These are phyloP conservation scores for Eupeodes luniger DNA, from an alignment of 2,888 invertebrate species.

Conservation along the genomic window DNA sequence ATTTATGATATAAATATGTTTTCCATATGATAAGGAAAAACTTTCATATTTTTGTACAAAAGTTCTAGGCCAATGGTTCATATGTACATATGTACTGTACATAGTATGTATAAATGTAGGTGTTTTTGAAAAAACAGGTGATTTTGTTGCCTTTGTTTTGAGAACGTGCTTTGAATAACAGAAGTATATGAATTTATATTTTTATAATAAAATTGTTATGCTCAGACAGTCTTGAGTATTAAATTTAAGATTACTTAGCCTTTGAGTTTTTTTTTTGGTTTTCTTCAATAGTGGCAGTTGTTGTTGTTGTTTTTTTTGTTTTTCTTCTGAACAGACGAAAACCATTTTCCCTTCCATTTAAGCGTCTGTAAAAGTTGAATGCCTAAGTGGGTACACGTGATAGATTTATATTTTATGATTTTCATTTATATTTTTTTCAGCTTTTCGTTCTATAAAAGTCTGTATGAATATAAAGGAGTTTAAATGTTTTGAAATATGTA, in stretches of 20 bases:
- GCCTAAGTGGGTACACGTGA: conserved; percentile 11
- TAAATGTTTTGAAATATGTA: neutral
- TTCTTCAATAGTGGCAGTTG: neutral
- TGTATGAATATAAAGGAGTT: neutral
- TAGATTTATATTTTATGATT: neutral
- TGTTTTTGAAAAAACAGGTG: neutral
- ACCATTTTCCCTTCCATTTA: neutral
- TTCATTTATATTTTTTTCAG: neutral
- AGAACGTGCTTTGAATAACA: conserved; percentile 17
- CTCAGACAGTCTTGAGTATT: conserved; percentile 7
- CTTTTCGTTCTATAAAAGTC: neutral
- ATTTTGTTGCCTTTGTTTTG: neutral
- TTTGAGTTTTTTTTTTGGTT: neutral
- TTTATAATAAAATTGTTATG: conserved; percentile 1
- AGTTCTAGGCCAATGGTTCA: no score
- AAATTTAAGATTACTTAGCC: conserved; percentile 19
- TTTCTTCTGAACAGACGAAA: neutral
- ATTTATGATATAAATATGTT: no score
- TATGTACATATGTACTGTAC: no score
- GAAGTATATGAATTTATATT: neutral
- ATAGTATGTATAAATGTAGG: no score
- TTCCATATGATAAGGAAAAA: no score
- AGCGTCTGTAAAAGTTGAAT: conserved; percentile 8
- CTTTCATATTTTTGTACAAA: no score
- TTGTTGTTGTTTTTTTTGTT: neutral